phyloP scores from a whole-genome alignment of 2,113 vertebrate species.

The Melanotaenia duboulayi region DNA sequence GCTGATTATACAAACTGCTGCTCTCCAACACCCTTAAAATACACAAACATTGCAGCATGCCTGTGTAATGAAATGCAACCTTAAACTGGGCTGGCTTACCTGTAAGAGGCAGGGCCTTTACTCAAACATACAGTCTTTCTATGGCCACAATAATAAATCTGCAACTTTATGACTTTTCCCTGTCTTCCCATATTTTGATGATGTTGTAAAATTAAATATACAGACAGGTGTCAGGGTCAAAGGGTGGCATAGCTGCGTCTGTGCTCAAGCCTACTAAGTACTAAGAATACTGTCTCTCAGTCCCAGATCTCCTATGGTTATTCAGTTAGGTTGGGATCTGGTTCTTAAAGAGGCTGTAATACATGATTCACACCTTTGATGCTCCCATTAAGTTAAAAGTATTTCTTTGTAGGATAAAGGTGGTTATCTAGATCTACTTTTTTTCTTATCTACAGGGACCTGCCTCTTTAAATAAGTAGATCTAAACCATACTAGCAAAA shows the following conservation, averaged over 20 bases:
- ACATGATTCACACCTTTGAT: too few relatives aligned
- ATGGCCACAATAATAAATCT: constrained; percentile 7
- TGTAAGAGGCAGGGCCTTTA: constrained; percentile 12
- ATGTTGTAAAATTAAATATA: background rate
- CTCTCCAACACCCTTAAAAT: constrained; percentile 47
- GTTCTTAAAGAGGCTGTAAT: too few relatives aligned
- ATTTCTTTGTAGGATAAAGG: too few relatives aligned
- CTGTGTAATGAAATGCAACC: constrained; percentile 22
- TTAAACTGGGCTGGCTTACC: constrained; percentile 22
- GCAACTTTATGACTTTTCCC: background rate
- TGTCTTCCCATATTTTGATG: accelerated
- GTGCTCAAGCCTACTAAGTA: background rate
- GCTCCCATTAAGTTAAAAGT: too few relatives aligned
- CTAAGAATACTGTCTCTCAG: background rate
- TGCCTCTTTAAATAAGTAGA: too few relatives aligned
- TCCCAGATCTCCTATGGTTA: background rate
- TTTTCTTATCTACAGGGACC: too few relatives aligned
- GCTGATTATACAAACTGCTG: constrained; percentile 43
- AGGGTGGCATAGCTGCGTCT: background rate
- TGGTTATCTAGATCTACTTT: too few relatives aligned
- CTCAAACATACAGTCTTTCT: constrained; percentile 31
- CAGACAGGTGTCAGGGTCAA: background rate
- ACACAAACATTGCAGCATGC: constrained; percentile 54
- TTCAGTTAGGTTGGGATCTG: background rate
- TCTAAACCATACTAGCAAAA: too few relatives aligned